Evolutionary conservation across 2,888 invertebrate genomes (phyloP).

Genomic region (Drosophila prolongata): DNA sequence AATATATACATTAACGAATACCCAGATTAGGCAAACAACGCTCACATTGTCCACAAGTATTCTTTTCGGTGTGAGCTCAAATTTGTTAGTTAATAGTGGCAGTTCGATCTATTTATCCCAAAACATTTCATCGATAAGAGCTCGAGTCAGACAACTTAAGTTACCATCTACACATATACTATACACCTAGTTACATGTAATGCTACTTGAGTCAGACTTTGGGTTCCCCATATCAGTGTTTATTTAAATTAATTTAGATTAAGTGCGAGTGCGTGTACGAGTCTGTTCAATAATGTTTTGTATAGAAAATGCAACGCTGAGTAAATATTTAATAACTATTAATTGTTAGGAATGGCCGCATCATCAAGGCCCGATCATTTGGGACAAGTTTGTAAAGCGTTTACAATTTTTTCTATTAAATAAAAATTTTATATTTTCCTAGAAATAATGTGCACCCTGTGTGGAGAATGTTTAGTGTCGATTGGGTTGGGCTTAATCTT

Average conservation of each 20-base stretch:
- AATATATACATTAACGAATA: not conserved
- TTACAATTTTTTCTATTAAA: conserved; percentile 63
- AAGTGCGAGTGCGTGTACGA: conserved; percentile 11
- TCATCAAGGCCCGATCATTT: conserved; percentile 28
- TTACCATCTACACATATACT: conserved; percentile 33
- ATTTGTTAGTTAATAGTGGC: conserved; percentile 3
- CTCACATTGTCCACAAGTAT: not conserved
- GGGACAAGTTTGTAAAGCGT: conserved; percentile 63
- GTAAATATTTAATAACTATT: conserved; percentile 48
- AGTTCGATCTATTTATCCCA: conserved; percentile 27
- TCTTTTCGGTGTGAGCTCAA: conserved; percentile 3
- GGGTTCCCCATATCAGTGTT: conserved; percentile 40
- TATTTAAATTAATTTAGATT: conserved; percentile 54
- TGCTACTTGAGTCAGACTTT: conserved; percentile 33
- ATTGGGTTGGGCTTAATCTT: conserved; percentile 42
- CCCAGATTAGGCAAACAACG: not conserved
- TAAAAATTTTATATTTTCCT: conserved; percentile 75
- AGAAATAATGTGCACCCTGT: conserved; percentile 38
- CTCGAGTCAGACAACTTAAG: conserved; percentile 51
- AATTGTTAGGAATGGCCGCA: conserved; percentile 40
- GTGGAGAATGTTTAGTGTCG: not conserved
- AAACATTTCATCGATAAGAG: conserved; percentile 22
- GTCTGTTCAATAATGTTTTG: conserved; percentile 32
- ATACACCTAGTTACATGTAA: conserved; percentile 24
- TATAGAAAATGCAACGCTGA: conserved; percentile 46